phyloP scores from a whole-genome alignment of 2,113 vertebrate species.

The Zapus hudsonius region DNA sequence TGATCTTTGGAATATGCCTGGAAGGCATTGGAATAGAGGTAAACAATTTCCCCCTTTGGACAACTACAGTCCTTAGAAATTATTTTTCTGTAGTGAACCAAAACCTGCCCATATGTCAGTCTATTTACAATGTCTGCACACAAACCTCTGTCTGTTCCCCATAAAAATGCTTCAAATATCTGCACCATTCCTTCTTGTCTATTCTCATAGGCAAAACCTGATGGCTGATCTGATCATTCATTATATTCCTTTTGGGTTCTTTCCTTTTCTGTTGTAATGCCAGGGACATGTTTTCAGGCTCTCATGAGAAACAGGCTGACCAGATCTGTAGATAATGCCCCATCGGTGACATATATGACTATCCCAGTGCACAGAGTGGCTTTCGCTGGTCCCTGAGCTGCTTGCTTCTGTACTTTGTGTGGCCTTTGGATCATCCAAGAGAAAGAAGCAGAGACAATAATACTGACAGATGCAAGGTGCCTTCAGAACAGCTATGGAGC shows the following conservation, averaged over 20 bases:
- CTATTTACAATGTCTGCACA: conserved; percentile 4
- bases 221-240: neutral
- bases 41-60: neutral
- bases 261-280: neutral
- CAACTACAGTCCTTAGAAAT: conserved; percentile 10
- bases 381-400: neutral
- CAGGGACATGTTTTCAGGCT: neutral
- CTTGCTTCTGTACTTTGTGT: neutral
- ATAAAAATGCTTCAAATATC: neutral
- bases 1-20: neutral
- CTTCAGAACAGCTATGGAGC: neutral
- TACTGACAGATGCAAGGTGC: neutral
- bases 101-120: neutral
- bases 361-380: neutral
- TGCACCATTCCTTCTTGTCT: neutral
- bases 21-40: neutral
- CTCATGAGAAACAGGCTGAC: neutral
- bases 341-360: neutral
- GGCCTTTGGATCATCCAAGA: neutral
- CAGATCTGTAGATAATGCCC: neutral
- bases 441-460: neutral
- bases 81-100: neutral
- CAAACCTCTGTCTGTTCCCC: neutral
- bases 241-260: too few relatives aligned
- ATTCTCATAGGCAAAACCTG: neutral